Evolutionary conservation across 2,797 vertebrate species (phyloP).

Genomic region (Phylloscopus collybita): DNA sequence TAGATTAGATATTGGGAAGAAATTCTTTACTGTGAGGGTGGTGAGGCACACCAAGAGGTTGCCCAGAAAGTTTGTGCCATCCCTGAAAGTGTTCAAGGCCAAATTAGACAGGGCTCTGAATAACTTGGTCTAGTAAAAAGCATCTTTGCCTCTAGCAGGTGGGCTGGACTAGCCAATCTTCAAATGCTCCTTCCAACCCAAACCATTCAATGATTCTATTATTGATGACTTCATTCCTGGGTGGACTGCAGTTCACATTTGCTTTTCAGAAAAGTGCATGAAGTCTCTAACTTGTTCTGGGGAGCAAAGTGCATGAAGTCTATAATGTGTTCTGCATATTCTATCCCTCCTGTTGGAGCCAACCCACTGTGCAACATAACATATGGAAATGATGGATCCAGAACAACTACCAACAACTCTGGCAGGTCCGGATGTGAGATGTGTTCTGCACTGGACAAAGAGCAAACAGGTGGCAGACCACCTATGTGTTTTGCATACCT

Average conservation of each 20-base stretch:
- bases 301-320: background rate
- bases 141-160: rapidly evolving
- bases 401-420: background rate
- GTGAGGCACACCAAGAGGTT: background rate
- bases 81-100: background rate
- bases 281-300: background rate
- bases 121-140: background rate
- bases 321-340: background rate
- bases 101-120: background rate
- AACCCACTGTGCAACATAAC: background rate
- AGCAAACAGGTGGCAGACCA: background rate
- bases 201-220: background rate
- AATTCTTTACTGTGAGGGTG: background rate
- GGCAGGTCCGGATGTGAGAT: background rate
- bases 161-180: background rate
- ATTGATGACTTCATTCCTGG: background rate
- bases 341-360: background rate
- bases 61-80: background rate
- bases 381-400: background rate
- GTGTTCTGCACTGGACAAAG: background rate
- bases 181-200: background rate
- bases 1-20: background rate
- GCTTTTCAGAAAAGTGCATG: background rate
- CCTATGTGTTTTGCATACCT: background rate
- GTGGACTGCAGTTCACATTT: background rate